These are phyloP conservation scores for Platyrinchus mystaceus DNA, from an alignment of 2,797 vertebrate species.

Conservation along the genomic window DNA sequence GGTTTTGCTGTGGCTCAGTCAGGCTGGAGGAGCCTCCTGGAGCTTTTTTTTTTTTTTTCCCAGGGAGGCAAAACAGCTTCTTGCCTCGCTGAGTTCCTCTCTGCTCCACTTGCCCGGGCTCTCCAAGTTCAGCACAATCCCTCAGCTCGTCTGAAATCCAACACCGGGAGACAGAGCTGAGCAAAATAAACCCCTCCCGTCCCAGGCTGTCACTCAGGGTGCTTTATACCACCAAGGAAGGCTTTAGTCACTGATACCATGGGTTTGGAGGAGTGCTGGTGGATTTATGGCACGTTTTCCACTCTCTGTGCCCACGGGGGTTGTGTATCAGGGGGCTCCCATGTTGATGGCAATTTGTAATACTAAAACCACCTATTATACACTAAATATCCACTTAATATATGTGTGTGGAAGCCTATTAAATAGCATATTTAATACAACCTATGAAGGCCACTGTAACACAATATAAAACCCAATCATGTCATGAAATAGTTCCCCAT, in stretches of 20 bases:
- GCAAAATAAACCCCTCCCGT: not conserved
- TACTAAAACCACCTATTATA: not conserved
- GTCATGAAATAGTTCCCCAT: not conserved
- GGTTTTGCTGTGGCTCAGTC: not conserved
- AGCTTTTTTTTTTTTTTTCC: not conserved
- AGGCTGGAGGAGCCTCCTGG: not conserved
- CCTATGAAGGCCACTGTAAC: not conserved
- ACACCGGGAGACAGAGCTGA: not conserved
- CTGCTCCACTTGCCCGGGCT: not conserved
- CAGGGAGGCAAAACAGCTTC: not conserved
- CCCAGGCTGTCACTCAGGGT: not conserved
- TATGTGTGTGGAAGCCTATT: not conserved
- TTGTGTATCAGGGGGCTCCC: not conserved
- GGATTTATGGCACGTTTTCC: not conserved
- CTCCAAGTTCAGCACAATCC: not conserved
- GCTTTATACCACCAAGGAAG: not conserved
- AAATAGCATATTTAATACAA: not conserved
- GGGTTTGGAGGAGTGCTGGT: not conserved
- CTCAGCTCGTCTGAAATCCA: not conserved
- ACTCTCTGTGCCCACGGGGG: rapidly evolving
- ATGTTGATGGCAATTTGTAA: not conserved
- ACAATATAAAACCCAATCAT: not conserved
- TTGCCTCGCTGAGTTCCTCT: not conserved
- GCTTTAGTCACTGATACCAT: not conserved
- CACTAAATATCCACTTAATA: not conserved